Conservation (phyloP, 2,888 invertebrate genomes). For the Polydrusus cervinus region DNA sequence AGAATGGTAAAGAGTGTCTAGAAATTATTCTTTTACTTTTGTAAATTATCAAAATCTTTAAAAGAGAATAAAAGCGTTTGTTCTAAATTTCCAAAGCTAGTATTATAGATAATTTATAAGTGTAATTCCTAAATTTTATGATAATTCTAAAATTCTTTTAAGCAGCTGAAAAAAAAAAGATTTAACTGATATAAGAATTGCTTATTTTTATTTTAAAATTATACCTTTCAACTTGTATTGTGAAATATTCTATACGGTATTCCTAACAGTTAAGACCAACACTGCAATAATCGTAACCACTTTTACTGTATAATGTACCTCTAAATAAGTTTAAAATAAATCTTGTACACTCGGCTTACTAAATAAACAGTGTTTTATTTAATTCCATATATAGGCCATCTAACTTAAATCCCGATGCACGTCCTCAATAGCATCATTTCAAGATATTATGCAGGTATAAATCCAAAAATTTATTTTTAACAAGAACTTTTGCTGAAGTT, state of each 20-base stretch:
- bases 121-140: background rate
- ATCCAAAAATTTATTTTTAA: too few relatives aligned
- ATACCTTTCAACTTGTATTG: background rate
- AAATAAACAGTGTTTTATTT: constrained; percentile 14
- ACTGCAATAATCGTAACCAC: constrained; percentile 40
- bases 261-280: constrained; percentile 20
- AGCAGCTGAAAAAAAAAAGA: background rate
- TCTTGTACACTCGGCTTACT: constrained; percentile 31
- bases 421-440: too few relatives aligned
- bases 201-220: background rate
- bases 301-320: constrained; percentile 19
- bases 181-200: background rate
- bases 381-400: background rate
- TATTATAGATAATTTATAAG: constrained; percentile 15
- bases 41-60: constrained; percentile 16
- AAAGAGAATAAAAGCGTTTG: constrained; percentile 21
- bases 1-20: background rate
- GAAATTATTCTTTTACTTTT: constrained; percentile 7
- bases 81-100: constrained; percentile 33
- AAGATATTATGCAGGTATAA: too few relatives aligned
- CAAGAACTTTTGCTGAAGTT: too few relatives aligned
- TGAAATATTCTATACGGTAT: constrained; percentile 9
- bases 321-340: constrained; percentile 27
- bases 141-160: background rate
- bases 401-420: too few relatives aligned